Evolutionary conservation across 2,888 invertebrate species (phyloP).

Genomic region (Hyppa rectilinea): DNA sequence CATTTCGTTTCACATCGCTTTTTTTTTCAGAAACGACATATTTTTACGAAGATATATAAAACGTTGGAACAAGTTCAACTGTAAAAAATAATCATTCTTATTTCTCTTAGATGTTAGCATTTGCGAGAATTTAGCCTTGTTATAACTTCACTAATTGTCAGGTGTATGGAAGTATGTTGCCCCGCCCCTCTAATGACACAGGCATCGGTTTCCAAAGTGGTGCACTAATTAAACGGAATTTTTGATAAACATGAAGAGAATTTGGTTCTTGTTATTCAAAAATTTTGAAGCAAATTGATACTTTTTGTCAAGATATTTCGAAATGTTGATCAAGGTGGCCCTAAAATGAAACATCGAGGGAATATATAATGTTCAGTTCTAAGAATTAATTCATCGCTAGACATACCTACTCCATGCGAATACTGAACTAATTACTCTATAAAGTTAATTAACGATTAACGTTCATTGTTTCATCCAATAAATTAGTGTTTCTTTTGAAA

Average conservation of each 20-base stretch:
- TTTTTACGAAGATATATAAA: no score
- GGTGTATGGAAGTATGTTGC: not conserved
- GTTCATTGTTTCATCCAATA: not conserved
- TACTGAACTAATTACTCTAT: not conserved
- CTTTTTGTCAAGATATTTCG: not conserved
- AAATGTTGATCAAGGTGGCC: not conserved
- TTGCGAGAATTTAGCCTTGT: not conserved
- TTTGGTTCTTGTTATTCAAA: not conserved
- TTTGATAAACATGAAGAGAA: not conserved
- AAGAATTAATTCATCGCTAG: not conserved
- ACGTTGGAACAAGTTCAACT: no score
- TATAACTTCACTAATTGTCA: not conserved
- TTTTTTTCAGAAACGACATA: no score
- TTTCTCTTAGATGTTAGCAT: not conserved
- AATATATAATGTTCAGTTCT: not conserved
- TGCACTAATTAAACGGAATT: not conserved
- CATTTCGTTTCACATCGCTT: no score
- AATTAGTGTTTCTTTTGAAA: not conserved
- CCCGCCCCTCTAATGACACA: not conserved
- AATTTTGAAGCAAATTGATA: not conserved
- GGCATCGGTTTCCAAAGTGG: not conserved
- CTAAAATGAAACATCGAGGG: not conserved
- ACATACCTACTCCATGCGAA: not conserved
- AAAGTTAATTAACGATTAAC: not conserved
- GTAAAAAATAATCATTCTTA: not conserved